Conservation (phyloP, 1,140 invertebrate genomes). For the Drosophila ercepeae region DNA sequence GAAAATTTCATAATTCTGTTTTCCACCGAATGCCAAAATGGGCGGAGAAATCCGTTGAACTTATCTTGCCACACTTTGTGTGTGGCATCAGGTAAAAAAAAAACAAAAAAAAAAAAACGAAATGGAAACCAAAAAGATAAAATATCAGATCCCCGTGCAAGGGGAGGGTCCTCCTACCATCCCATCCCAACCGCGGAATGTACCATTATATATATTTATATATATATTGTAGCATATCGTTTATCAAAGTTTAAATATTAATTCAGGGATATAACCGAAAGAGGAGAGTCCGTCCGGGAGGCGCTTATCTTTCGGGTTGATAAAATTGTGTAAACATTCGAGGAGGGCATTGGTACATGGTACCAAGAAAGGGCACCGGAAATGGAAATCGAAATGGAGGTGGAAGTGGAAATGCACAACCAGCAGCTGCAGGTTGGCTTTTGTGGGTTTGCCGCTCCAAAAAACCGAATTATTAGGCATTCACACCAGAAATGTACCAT, state of each 20-base stretch:
- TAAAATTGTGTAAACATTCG: slow-evolving; percentile 36
- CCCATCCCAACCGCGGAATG: background rate
- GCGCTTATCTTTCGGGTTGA: slow-evolving; percentile 8
- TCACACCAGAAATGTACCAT: background rate
- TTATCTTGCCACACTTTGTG: slow-evolving; percentile 28
- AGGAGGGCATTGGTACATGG: slow-evolving; percentile 7
- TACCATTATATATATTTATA: too few species aligned
- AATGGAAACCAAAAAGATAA: slow-evolving; percentile 7
- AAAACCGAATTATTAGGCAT: background rate
- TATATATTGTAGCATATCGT: background rate
- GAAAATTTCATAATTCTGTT: slow-evolving; percentile 61
- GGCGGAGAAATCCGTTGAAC: background rate
- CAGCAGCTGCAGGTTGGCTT: slow-evolving; percentile 3
- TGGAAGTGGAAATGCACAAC: background rate
- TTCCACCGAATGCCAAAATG: slow-evolving; percentile 22
- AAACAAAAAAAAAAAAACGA: slow-evolving; percentile 11
- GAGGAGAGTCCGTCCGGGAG: background rate
- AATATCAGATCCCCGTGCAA: background rate
- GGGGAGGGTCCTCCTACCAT: background rate
- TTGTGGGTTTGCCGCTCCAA: background rate
- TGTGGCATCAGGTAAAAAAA: slow-evolving; percentile 55
- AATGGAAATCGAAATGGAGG: background rate
- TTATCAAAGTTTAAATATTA: slow-evolving; percentile 80
- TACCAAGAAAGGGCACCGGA: slow-evolving; percentile 1
- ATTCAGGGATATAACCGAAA: slow-evolving; percentile 65